Percentiles rank a stretch among this genome's conserved stretches.
Conservation (phyloP, 2,888 invertebrate species). For the Sesamia inferens region DNA sequence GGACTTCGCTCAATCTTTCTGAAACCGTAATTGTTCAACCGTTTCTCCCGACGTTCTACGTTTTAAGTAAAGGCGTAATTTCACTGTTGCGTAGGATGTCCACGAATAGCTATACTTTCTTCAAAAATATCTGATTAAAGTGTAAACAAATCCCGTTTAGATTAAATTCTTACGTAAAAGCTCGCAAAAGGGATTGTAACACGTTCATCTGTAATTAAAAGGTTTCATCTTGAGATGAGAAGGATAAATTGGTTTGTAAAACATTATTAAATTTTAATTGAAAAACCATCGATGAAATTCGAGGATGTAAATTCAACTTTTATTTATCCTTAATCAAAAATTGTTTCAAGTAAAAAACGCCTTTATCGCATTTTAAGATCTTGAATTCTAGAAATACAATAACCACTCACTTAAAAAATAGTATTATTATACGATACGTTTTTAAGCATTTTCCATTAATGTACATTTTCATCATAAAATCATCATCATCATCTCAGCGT, state of each 20-base stretch:
- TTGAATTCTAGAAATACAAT: too few relatives aligned
- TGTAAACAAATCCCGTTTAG: not conserved
- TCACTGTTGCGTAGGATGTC: not conserved
- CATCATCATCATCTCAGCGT: too few relatives aligned
- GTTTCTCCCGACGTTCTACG: conserved; percentile 44
- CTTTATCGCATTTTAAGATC: not conserved
- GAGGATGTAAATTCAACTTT: not conserved
- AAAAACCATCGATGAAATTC: not conserved
- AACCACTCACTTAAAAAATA: too few relatives aligned
- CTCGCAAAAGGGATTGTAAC: not conserved
- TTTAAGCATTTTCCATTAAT: too few relatives aligned
- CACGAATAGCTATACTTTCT: not conserved
- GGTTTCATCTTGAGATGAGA: not conserved
- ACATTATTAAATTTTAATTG: not conserved
- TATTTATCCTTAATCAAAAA: not conserved
- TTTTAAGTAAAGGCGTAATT: conserved; percentile 20
- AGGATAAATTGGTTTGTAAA: not conserved
- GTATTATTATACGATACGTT: too few relatives aligned
- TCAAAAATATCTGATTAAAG: not conserved
- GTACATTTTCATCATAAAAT: too few relatives aligned
- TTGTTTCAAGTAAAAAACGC: not conserved
- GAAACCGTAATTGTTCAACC: conserved; percentile 51
- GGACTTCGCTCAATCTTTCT: conserved; percentile 48
- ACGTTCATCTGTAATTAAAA: not conserved
- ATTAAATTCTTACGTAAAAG: not conserved